phyloP scores from a whole-genome alignment of 1,140 invertebrate genomes.

The Acyrthosiphon pisum region DNA sequence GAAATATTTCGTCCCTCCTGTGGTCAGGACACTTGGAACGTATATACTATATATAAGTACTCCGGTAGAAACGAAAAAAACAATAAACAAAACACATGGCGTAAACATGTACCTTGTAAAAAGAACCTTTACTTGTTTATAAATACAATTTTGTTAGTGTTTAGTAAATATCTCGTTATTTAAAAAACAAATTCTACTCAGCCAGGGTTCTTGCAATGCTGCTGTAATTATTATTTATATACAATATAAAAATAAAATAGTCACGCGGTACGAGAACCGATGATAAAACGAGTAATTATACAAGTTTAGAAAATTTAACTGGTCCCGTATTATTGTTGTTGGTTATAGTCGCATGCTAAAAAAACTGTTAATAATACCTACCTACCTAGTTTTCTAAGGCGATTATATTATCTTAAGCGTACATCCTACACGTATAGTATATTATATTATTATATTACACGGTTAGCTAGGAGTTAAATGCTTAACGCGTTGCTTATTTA shows the following conservation, averaged over 20 bases:
- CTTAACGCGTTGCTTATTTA: not conserved
- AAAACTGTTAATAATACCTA: not conserved
- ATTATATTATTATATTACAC: too few relatives aligned
- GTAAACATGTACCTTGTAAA: not conserved
- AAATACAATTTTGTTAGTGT: not conserved
- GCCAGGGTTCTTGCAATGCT: not conserved
- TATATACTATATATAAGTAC: not conserved
- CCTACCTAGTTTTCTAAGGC: not conserved
- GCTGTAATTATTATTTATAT: not conserved
- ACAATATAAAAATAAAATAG: not conserved
- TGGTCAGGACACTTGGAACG: not conserved
- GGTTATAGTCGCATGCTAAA: not conserved
- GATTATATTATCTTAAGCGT: not conserved
- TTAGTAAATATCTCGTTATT: not conserved
- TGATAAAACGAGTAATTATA: not conserved
- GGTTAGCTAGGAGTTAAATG: not conserved
- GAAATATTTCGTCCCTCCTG: slow-evolving; percentile 34
- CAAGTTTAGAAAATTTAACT: not conserved
- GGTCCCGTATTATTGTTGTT: not conserved
- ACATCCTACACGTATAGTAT: too few relatives aligned
- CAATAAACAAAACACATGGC: not conserved
- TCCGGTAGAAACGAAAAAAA: not conserved
- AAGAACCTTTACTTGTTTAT: not conserved
- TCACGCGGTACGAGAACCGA: not conserved
- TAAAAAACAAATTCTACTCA: not conserved